Conservation (phyloP, 2,113 vertebrate species). For the Physeter macrocephalus region DNA sequence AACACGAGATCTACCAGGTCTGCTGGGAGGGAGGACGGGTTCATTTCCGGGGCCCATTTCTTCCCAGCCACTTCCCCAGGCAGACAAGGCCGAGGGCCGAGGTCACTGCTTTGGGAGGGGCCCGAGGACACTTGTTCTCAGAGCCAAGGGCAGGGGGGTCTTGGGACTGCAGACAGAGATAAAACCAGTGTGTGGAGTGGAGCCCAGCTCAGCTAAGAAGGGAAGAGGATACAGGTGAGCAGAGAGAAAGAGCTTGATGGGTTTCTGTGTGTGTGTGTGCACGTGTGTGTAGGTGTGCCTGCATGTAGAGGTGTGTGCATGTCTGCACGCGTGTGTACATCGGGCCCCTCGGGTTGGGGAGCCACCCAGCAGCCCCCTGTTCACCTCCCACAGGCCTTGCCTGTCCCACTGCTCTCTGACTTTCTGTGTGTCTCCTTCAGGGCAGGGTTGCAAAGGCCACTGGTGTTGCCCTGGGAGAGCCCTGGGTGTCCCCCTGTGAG, state of each 20-base stretch:
- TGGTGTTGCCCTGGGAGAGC: neutral
- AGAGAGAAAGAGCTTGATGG: neutral
- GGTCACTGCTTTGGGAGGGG: neutral
- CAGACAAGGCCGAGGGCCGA: neutral
- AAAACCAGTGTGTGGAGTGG: neutral
- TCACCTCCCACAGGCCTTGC: neutral
- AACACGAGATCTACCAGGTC: neutral
- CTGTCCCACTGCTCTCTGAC: neutral
- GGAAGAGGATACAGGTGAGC: neutral
- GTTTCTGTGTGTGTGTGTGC: neutral
- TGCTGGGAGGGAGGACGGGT: neutral
- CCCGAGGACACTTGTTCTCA: neutral
- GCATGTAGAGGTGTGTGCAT: neutral
- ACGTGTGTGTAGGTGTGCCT: neutral
- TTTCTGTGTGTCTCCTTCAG: neutral
- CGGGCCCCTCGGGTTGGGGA: fast-evolving
- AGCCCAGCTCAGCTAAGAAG: neutral
- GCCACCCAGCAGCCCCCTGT: neutral
- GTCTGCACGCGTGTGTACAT: neutral
- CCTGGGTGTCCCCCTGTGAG: too few relatives aligned
- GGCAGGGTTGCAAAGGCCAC: neutral
- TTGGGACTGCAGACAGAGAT: neutral
- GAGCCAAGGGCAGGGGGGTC: neutral
- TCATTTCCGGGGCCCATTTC: neutral
- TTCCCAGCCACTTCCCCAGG: neutral